Conservation (phyloP, 2,797 vertebrate species). For the Sciaenops ocellatus region DNA sequence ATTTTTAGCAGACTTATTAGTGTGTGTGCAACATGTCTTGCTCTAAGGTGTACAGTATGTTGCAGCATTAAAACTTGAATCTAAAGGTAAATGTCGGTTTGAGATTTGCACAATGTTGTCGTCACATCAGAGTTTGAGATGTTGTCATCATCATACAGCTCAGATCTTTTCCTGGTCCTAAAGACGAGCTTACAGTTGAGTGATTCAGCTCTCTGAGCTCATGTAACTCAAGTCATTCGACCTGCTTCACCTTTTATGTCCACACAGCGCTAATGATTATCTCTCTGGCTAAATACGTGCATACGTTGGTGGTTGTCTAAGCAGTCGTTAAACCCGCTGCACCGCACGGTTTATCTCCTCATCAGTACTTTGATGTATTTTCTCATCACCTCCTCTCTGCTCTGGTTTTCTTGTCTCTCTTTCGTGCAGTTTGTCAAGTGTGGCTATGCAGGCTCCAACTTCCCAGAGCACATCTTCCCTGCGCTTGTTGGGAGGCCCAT, state of each 20-base stretch:
- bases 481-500: conserved; percentile 89
- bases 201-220: not conserved
- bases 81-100: not conserved
- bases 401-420: conserved; percentile 20
- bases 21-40: not conserved
- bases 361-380: conserved; percentile 14
- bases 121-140: not conserved
- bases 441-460: conserved; percentile 90
- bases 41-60: not conserved
- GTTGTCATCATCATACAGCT: not conserved
- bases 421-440: conserved; percentile 88
- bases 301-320: not conserved
- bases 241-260: not conserved
- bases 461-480: conserved; percentile 91
- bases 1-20: not conserved
- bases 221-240: not conserved
- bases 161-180: not conserved
- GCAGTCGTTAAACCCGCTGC: not conserved
- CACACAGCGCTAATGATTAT: not conserved
- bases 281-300: not conserved
- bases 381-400: conserved; percentile 33
- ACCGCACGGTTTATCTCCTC: conserved; percentile 3
- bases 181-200: not conserved
- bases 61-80: not conserved
- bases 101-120: not conserved